phyloP scores from a whole-genome alignment of 2,113 vertebrate genomes.

The Callopanchax toddi region DNA sequence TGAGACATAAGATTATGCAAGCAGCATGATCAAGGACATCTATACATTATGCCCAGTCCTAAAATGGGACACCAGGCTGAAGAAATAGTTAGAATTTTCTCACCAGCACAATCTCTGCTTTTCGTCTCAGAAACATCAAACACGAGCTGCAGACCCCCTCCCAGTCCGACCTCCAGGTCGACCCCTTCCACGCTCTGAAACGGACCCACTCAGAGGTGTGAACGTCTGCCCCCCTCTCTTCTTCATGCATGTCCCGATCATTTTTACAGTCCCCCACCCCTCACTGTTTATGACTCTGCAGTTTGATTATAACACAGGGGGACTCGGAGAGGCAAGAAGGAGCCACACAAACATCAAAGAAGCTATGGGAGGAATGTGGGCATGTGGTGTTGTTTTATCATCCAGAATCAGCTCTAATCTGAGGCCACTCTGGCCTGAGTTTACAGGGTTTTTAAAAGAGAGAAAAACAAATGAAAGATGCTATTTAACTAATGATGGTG shows the following conservation, averaged over 20 bases:
- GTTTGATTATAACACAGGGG: slow-evolving; percentile 66
- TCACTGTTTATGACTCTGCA: slow-evolving; percentile 67
- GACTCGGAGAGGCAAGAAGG: slow-evolving; percentile 33
- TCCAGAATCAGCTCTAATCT: slow-evolving; percentile 62
- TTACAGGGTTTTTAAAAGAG: no score
- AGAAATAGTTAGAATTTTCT: not conserved
- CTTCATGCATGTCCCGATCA: slow-evolving; percentile 30
- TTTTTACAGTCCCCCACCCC: slow-evolving; percentile 67
- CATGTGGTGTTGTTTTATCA: slow-evolving; percentile 76
- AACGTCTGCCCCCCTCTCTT: slow-evolving; percentile 52
- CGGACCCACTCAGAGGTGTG: slow-evolving; percentile 54
- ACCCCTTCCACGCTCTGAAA: slow-evolving; percentile 50
- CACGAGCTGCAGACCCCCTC: slow-evolving; percentile 39
- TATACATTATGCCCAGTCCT: no score
- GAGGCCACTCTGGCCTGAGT: no score
- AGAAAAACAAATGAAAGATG: slow-evolving; percentile 1
- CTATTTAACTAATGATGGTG: slow-evolving; percentile 11
- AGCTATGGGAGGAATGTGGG: slow-evolving; percentile 72
- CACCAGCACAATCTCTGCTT: slow-evolving; percentile 56
- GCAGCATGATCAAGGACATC: no score
- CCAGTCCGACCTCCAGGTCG: slow-evolving; percentile 27
- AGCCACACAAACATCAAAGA: slow-evolving; percentile 70
- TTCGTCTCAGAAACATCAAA: slow-evolving; percentile 66
- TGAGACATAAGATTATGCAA: no score
- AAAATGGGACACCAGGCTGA: not conserved